A percentile compares a stretch with the other conserved stretches of the same genome.
These are phyloP conservation scores for Eulemur rufifrons DNA, from an alignment of 2,113 vertebrate species.

Conservation along the genomic window DNA sequence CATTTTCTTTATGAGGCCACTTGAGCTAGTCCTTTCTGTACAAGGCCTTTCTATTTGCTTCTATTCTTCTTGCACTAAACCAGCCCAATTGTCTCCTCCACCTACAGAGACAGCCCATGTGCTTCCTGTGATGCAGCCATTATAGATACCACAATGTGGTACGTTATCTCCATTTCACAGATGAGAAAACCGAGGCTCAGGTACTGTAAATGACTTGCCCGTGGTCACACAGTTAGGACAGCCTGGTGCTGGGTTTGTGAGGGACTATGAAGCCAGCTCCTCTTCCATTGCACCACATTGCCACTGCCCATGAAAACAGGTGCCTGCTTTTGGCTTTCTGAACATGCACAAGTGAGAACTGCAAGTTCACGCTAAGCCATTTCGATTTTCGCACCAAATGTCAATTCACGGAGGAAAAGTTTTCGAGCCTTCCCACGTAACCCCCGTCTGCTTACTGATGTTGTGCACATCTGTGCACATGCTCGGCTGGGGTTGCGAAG, in stretches of 20 bases:
- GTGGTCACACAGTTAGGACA: not conserved
- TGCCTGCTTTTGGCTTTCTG: not conserved
- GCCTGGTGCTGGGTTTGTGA: too few relatives aligned
- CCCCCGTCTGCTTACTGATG: not conserved
- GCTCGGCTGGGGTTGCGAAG: rapidly evolving
- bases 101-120: not conserved
- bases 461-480: rapidly evolving
- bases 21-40: not conserved
- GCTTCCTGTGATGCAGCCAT: not conserved
- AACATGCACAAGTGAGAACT: not conserved
- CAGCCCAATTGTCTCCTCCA: not conserved
- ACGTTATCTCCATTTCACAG: not conserved
- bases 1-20: not conserved
- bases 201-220: not conserved
- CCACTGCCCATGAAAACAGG: too few relatives aligned
- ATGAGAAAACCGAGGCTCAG: not conserved
- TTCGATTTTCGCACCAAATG: not conserved
- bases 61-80: not conserved
- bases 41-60: not conserved
- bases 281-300: rapidly evolving
- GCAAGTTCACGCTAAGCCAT: not conserved
- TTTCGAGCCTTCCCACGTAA: not conserved
- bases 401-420: not conserved
- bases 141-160: too few relatives aligned
- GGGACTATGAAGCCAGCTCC: not conserved